Conservation (phyloP, 2,888 invertebrate species). For the Caradrina clavipalpis region DNA sequence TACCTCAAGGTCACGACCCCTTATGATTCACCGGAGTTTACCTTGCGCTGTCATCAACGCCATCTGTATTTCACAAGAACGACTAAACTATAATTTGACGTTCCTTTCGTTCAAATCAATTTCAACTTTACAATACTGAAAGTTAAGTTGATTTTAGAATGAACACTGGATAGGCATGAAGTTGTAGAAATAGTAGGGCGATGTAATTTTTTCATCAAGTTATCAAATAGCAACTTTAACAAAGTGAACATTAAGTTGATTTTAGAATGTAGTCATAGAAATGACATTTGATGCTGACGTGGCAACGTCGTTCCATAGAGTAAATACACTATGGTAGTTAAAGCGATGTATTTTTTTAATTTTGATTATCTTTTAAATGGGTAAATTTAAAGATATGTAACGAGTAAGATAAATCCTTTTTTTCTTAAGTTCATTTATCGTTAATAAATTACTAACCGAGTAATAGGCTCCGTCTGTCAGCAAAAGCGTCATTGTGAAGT, state of each 20-base stretch:
- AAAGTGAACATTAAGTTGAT: too few species aligned
- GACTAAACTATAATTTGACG: not conserved
- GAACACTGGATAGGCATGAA: not conserved
- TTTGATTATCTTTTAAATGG: too few species aligned
- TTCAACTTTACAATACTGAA: not conserved
- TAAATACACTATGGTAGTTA: too few species aligned
- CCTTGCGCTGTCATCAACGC: conserved; percentile 9
- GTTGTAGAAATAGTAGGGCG: not conserved
- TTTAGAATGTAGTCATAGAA: too few species aligned
- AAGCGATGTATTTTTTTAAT: too few species aligned
- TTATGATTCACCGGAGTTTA: conserved; percentile 14
- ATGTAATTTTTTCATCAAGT: too few species aligned
- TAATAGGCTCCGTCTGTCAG: conserved; percentile 2
- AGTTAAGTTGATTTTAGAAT: not conserved
- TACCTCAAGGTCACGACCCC: conserved; percentile 10
- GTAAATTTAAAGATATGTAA: too few species aligned
- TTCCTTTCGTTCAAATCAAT: not conserved
- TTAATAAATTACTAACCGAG: not conserved
- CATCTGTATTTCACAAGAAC: conserved; percentile 7
- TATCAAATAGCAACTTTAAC: too few species aligned
- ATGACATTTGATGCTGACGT: too few species aligned
- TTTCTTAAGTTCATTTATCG: not conserved
- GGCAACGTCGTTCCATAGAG: too few species aligned
- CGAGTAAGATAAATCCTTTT: too few species aligned
- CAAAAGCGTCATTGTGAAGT: not conserved